Evolutionary conservation across 2,113 vertebrate genomes (phyloP).

Genomic region (Podarcis cretensis): DNA sequence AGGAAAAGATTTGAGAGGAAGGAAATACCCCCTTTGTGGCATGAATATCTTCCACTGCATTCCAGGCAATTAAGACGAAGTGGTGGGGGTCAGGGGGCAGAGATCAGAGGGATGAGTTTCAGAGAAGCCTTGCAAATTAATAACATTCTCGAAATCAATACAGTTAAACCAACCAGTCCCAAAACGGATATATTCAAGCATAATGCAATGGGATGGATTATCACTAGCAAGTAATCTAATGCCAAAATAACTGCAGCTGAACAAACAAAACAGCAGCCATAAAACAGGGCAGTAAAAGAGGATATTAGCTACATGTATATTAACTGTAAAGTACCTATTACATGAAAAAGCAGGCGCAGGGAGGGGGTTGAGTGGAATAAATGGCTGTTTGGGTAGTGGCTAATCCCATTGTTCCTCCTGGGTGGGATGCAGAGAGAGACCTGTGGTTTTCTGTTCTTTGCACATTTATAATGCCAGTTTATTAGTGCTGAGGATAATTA

Average conservation of each 20-base stretch:
- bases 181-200: background rate
- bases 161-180: background rate
- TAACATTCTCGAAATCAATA: background rate
- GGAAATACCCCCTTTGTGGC: background rate
- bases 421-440: background rate
- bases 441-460: background rate
- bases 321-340: background rate
- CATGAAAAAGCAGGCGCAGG: background rate
- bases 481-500: background rate
- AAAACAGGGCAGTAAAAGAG: background rate
- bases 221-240: background rate
- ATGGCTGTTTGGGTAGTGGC: background rate
- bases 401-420: background rate
- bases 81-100: background rate
- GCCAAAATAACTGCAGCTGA: slow-evolving; percentile 13
- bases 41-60: background rate
- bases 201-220: background rate
- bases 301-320: background rate
- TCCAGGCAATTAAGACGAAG: background rate
- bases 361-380: background rate
- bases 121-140: background rate
- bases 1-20: background rate
- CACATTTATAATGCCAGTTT: background rate
- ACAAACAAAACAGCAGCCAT: background rate
- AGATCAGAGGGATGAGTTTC: background rate